phyloP scores from a whole-genome alignment of 1,140 invertebrate genomes.

The Helicoverpa zea region DNA sequence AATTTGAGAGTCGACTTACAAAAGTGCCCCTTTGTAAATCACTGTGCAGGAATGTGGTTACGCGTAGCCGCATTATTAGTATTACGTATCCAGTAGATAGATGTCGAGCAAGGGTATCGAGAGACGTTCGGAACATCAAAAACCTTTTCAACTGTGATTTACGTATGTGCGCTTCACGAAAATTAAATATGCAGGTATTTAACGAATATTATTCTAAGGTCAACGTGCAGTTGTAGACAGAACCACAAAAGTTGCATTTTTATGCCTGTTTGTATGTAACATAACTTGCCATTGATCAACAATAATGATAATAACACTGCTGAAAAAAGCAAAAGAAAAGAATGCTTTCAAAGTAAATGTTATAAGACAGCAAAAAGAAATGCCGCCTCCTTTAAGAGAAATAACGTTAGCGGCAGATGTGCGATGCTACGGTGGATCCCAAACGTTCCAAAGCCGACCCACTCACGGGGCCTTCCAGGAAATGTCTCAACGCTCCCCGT shows the following conservation, averaged over 20 bases:
- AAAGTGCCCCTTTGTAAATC: background rate
- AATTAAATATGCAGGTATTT: background rate
- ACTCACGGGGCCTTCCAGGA: constrained; percentile 77
- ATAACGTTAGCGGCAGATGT: constrained; percentile 80
- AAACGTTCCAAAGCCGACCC: constrained; percentile 66
- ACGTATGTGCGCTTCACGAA: too few species aligned
- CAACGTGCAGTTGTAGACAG: background rate
- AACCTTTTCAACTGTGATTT: too few species aligned
- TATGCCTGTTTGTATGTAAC: too few species aligned
- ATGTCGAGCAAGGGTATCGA: background rate
- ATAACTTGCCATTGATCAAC: constrained; percentile 8
- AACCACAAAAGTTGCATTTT: background rate
- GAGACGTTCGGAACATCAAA: too few species aligned
- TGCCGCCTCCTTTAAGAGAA: constrained; percentile 68
- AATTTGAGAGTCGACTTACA: background rate
- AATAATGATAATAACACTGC: background rate
- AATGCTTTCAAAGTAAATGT: background rate
- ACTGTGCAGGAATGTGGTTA: constrained; percentile 26
- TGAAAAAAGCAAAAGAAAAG: background rate
- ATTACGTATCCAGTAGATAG: constrained; percentile 25
- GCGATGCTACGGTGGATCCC: constrained; percentile 61
- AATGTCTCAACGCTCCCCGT: constrained; percentile 64
- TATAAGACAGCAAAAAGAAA: constrained; percentile 31
- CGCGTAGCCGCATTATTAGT: constrained; percentile 1
- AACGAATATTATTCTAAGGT: too few species aligned